Evolutionary conservation across 2,888 invertebrate species (phyloP).

Genomic region (Yponomeuta malinellus): DNA sequence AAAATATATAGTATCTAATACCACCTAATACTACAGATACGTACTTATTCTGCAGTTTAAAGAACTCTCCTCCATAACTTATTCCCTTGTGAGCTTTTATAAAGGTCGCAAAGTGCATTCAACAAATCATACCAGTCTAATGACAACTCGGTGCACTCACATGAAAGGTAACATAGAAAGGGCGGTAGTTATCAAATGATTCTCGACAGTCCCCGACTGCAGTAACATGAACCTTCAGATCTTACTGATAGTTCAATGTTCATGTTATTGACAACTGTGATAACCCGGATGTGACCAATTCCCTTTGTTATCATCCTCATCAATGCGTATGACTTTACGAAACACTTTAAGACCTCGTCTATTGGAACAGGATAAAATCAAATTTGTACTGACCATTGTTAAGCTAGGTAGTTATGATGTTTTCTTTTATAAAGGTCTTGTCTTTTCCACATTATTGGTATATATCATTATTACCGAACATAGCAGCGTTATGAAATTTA

Average conservation of each 20-base stretch:
- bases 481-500: no score
- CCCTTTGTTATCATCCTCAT: neutral
- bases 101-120: neutral
- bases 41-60: no score
- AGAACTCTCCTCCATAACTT: neutral
- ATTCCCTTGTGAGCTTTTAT: neutral
- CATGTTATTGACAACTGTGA: neutral
- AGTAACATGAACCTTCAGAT: neutral
- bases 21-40: no score
- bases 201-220: neutral
- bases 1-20: no score
- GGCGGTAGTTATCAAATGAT: neutral
- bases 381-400: neutral
- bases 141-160: neutral
- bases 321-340: neutral
- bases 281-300: neutral
- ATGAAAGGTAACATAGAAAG: slow-evolving; percentile 1
- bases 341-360: neutral
- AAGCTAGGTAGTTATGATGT: neutral
- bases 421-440: neutral
- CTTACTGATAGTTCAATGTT: neutral
- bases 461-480: no score
- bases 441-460: neutral
- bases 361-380: neutral
- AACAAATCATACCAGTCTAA: neutral